These are phyloP conservation scores for Clupea harengus DNA, from an alignment of 2,113 vertebrate species.

Conservation along the genomic window DNA sequence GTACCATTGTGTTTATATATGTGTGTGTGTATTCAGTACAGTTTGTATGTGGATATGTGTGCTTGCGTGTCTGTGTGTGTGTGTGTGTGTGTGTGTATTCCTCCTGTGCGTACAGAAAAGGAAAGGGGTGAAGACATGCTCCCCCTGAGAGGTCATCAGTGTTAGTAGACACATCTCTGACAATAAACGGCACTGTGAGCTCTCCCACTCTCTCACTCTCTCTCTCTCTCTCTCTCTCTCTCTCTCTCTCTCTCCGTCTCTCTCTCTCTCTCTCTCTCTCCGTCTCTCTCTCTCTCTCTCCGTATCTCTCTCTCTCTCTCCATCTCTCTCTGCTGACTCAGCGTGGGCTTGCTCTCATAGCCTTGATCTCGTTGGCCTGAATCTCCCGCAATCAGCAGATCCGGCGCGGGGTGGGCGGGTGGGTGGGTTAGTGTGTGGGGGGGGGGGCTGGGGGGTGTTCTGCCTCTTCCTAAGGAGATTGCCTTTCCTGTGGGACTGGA, in stretches of 20 bases:
- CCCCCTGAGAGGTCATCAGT: constrained; percentile 36
- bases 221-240: background rate
- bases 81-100: constrained; percentile 2
- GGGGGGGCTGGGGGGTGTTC: background rate
- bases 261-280: no score
- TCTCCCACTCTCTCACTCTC: background rate
- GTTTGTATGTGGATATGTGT: constrained; percentile 4
- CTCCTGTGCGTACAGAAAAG: background rate
- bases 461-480: constrained; percentile 14
- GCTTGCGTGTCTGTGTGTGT: no score
- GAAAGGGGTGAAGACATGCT: background rate
- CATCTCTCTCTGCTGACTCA: constrained; percentile 8
- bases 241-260: background rate
- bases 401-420: background rate
- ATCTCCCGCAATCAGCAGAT: constrained; percentile 35
- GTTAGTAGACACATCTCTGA: constrained; percentile 18
- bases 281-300: background rate
- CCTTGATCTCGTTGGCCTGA: background rate
- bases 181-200: constrained; percentile 17
- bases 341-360: background rate
- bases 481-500: constrained; percentile 11
- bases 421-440: no score
- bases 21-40: background rate
- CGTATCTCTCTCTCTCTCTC: background rate
- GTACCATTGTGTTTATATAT: background rate